Base-by-base conservation (phyloP, 2,888 invertebrate species). In the Coleophora deauratella region DNA sequence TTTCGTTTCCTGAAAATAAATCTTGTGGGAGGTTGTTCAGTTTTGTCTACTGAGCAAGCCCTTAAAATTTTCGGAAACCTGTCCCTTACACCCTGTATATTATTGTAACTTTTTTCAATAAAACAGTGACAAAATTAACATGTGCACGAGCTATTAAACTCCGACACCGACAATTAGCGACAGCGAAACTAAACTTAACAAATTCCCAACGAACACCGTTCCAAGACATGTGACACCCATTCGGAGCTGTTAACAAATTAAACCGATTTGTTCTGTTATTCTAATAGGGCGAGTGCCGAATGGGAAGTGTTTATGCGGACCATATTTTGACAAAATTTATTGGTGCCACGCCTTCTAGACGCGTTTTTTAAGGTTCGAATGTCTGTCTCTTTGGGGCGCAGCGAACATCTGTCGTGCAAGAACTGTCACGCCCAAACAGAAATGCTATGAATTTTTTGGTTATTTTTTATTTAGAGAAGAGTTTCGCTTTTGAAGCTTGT, bases 261-360 rank as follows among this genome's bases (percentile, higher is more conserved):
- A 72, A 70, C 65, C 78, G 72, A 82, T 84, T 80, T 76, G 80
- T 81, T 77, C 82, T 85, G 82, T 85, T 84, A 81, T 82, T 82
- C 78, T 84, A 84, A 82, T 79, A 73, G 78, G 71, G 76, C 61
- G 66, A 64, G 56, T 31, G 11, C 10, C 59, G 21, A 71, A 76
- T 78, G 79, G 81, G 82, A 82, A 80, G 79, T 82, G 80, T 79
- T 80, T 75, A 69, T 67, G 74, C 77, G 72, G 62, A 74, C 77
- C 70, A 76, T 86, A 85, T 84, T 86, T 85, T 85, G 86, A 85
- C 82, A 70, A 81, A 80, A 86, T 86, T 86, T 86, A 86, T 86
- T 76, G 66, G 73, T 57, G 72, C 84, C 86, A 81, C 86, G 85
- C 86, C 86, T 82, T 62, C 73, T 63, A 48, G 62, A 55, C 67